These are phyloP conservation scores for Lapara coniferarum DNA, from an alignment of 2,888 invertebrate genomes.

Conservation along the genomic window DNA sequence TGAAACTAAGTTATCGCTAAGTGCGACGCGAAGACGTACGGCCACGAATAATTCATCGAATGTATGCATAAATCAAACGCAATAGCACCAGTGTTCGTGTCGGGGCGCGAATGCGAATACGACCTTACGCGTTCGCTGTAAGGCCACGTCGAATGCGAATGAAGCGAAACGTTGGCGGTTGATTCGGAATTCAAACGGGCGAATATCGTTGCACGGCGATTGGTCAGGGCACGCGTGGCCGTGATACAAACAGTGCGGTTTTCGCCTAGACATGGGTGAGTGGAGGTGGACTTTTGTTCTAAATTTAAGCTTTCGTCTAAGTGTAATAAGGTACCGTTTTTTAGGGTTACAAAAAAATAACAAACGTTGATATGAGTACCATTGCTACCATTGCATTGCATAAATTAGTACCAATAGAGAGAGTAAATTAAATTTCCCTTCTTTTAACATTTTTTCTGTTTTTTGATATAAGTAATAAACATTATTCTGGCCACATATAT, in stretches of 20 bases:
- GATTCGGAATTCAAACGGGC: conserved; percentile 79
- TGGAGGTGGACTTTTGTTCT: background rate
- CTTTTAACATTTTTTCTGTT: no score
- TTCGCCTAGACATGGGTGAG: background rate
- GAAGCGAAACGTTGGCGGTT: conserved; percentile 20
- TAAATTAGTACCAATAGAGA: no score
- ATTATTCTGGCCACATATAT: no score
- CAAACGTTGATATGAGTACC: no score
- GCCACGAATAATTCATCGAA: conserved; percentile 78
- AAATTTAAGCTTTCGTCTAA: no score
- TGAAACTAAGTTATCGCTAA: conserved; percentile 59
- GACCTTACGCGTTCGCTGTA: conserved; percentile 34
- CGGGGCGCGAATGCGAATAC: conserved; percentile 22
- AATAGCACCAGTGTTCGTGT: conserved; percentile 45
- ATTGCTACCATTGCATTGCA: no score
- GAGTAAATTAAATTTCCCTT: no score
- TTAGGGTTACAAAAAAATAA: no score
- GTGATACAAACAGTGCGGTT: conserved; percentile 80
- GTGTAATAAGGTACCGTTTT: no score
- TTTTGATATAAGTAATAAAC: no score
- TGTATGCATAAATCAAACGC: conserved; percentile 79
- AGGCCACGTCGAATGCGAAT: conserved; percentile 19
- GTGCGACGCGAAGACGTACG: conserved; percentile 67
- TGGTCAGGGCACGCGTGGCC: conserved; percentile 77
- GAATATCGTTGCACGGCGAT: conserved; percentile 74